These are phyloP conservation scores for Hippocampus guttulatus DNA, from an alignment of 2,113 vertebrate genomes.

Conservation along the genomic window DNA sequence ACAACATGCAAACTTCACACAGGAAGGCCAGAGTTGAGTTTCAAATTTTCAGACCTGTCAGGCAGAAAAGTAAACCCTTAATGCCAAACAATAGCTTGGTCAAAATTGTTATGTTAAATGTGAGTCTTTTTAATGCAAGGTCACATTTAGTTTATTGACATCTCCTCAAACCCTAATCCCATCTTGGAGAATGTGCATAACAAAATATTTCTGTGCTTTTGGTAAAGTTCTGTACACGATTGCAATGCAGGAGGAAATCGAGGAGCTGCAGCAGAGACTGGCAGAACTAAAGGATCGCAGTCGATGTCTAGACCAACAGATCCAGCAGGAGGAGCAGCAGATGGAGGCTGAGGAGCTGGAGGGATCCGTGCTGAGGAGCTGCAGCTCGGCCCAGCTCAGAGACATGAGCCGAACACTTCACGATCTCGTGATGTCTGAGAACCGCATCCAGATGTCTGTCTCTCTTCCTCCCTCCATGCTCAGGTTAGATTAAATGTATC, in stretches of 20 bases:
- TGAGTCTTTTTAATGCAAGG: no score
- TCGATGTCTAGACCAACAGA: constrained; percentile 69
- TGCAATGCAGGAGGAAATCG: constrained; percentile 76
- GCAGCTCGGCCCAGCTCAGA: constrained; percentile 71
- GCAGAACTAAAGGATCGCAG: constrained; percentile 70
- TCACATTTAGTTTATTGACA: background rate
- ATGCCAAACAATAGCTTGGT: no score
- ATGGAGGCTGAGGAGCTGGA: constrained; percentile 72
- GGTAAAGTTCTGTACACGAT: background rate
- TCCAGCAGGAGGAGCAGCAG: constrained; percentile 69
- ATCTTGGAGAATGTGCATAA: background rate
- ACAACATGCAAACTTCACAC: no score
- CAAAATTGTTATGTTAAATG: no score
- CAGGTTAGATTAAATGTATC: constrained; percentile 68
- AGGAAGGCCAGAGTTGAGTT: no score
- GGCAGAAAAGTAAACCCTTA: no score
- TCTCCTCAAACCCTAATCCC: background rate
- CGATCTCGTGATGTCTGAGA: constrained; percentile 71
- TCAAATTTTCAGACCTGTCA: no score
- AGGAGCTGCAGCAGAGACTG: constrained; percentile 74
- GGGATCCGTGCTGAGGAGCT: constrained; percentile 61
- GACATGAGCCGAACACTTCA: constrained; percentile 72
- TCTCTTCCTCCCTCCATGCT: constrained; percentile 68
- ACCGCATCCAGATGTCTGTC: constrained; percentile 59
- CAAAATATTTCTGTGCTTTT: background rate